phyloP scores from a whole-genome alignment of 2,888 invertebrate genomes.

The Petrophora chlorosata region DNA sequence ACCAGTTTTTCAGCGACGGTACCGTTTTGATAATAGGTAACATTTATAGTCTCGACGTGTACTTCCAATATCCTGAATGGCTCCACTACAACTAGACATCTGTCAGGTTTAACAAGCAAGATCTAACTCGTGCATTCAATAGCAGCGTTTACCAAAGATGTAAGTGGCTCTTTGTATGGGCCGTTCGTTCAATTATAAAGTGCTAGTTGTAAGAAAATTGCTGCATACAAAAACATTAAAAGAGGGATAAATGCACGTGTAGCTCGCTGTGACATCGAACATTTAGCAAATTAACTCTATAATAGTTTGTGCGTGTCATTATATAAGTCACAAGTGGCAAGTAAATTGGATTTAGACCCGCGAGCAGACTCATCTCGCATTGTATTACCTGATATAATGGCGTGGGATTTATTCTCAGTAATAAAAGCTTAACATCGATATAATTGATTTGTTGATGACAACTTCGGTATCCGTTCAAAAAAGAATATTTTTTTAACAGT shows the following conservation, averaged over 20 bases:
- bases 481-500: background rate
- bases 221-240: slow-evolving; percentile 12
- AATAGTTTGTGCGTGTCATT: slow-evolving; percentile 50
- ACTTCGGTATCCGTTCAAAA: background rate
- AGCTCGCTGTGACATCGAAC: slow-evolving; percentile 22
- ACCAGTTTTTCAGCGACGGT: slow-evolving; percentile 51
- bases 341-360: slow-evolving; percentile 45
- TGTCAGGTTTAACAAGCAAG: slow-evolving; percentile 19
- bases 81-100: slow-evolving; percentile 20
- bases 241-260: slow-evolving; percentile 41
- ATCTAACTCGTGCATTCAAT: slow-evolving; percentile 20
- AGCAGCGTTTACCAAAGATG: slow-evolving; percentile 16
- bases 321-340: slow-evolving; percentile 34
- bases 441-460: slow-evolving; percentile 24
- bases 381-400: slow-evolving; percentile 40
- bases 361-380: slow-evolving; percentile 37
- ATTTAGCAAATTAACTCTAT: slow-evolving; percentile 40
- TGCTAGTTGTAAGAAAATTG: slow-evolving; percentile 34
- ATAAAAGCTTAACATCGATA: slow-evolving; percentile 10
- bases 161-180: slow-evolving; percentile 20
- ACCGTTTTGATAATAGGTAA: slow-evolving; percentile 40
- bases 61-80: slow-evolving; percentile 32
- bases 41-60: slow-evolving; percentile 26
- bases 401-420: slow-evolving; percentile 45
- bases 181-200: slow-evolving; percentile 22